Percentiles rank a stretch among this genome's conserved stretches.
phyloP scores from a whole-genome alignment of 2,113 vertebrate genomes.

The Odontophorus gujanensis region DNA sequence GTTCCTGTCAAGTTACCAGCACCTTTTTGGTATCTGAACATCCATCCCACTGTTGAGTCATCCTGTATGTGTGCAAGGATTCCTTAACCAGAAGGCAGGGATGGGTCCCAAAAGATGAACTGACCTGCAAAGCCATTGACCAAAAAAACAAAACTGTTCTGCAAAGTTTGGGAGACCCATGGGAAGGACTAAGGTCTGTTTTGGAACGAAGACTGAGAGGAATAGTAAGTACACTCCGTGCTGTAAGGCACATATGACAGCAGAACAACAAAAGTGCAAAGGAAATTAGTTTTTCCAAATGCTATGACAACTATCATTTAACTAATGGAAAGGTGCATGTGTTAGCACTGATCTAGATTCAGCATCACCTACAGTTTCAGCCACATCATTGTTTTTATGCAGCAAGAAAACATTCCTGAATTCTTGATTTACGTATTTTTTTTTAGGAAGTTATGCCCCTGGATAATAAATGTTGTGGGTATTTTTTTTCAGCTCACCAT shows the following conservation, averaged over 20 bases:
- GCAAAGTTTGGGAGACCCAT: not conserved
- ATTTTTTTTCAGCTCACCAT: not conserved
- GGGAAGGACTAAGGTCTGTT: not conserved
- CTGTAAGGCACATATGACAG: not conserved
- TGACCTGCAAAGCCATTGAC: slow-evolving; percentile 56
- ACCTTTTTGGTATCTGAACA: slow-evolving; percentile 60
- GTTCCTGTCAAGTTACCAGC: slow-evolving; percentile 68
- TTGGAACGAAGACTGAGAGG: not conserved
- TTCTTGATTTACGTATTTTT: not conserved
- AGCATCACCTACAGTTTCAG: not conserved
- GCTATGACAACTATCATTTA: not conserved
- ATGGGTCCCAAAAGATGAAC: slow-evolving; percentile 50
- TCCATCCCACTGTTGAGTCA: slow-evolving; percentile 66
- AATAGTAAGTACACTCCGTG: not conserved
- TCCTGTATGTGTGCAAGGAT: slow-evolving; percentile 48
- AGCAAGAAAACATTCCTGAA: not conserved
- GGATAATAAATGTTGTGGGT: rapidly evolving
- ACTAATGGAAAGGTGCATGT: not conserved
- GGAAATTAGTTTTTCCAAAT: not conserved
- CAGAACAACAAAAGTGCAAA: not conserved
- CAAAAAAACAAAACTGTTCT: slow-evolving; percentile 41
- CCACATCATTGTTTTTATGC: not conserved
- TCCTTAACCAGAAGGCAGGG: slow-evolving; percentile 74
- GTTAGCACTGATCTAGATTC: not conserved
- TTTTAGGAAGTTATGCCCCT: not conserved